Evolutionary conservation across 2,888 invertebrate genomes (phyloP).

Genomic region (Cyrtodaria siliqua): DNA sequence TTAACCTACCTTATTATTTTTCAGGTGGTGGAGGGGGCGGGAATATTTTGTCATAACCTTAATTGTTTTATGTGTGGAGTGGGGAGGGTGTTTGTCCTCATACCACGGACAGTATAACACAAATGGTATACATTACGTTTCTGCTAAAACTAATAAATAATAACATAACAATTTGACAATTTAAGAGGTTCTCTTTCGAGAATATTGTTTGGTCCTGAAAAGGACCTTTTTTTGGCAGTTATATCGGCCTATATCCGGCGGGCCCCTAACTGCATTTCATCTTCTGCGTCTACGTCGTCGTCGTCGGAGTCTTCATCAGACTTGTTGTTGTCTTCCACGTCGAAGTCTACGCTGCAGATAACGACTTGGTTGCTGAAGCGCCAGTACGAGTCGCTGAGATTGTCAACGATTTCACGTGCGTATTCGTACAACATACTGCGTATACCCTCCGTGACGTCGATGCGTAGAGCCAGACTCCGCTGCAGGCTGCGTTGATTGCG

Average conservation of each 20-base stretch:
- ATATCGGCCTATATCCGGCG: neutral
- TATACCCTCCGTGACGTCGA: constrained; percentile 58
- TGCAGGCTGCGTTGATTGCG: constrained; percentile 5
- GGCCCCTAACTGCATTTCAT: neutral
- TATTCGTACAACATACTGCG: constrained; percentile 45
- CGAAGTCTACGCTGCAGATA: constrained; percentile 42
- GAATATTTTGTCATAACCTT: too few relatives aligned
- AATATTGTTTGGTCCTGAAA: constrained; percentile 50
- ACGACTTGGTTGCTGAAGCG: constrained; percentile 28
- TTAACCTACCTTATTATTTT: too few relatives aligned
- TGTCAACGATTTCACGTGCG: constrained; percentile 49
- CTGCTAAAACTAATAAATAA: too few relatives aligned
- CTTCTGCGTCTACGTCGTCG: constrained; percentile 28
- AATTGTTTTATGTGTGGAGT: too few relatives aligned
- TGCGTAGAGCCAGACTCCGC: constrained; percentile 38
- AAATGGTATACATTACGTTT: too few relatives aligned
- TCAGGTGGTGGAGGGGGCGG: too few relatives aligned
- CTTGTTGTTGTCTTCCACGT: constrained; percentile 46
- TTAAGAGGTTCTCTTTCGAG: neutral
- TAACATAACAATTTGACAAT: neutral
- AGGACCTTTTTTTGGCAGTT: constrained; percentile 32
- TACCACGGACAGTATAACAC: too few relatives aligned
- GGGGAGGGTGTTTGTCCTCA: too few relatives aligned
- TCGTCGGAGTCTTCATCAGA: constrained; percentile 29
- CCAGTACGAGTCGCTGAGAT: constrained; percentile 47